Percentiles rank a stretch among this genome's conserved stretches.
Evolutionary conservation across 92 coral and sea anemone genomes (phyloP).

Genomic region (Muricea muricata): DNA sequence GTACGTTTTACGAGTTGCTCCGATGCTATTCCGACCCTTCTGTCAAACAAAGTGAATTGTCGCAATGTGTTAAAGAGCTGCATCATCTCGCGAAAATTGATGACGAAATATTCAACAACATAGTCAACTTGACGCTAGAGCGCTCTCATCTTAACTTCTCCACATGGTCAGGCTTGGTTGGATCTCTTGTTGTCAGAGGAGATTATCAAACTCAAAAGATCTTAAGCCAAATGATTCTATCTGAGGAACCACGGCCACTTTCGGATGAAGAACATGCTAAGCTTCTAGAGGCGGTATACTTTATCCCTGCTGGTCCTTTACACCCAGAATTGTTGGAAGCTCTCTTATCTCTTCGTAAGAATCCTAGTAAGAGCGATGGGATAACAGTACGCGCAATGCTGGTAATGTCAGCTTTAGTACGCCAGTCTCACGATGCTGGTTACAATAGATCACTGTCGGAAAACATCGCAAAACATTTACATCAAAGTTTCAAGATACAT

Average conservation of each 20-base stretch:
- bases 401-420: constrained; percentile 70
- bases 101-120: constrained; percentile 44
- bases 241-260: constrained; percentile 65
- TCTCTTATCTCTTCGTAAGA: constrained; percentile 54
- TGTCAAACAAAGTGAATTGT: constrained; percentile 74
- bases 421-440: constrained; percentile 71
- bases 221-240: constrained; percentile 65
- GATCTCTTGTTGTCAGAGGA: constrained; percentile 74
- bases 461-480: constrained; percentile 65
- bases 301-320: constrained; percentile 81
- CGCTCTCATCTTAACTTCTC: constrained; percentile 76
- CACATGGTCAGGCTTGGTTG: constrained; percentile 77
- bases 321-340: constrained; percentile 70
- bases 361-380: constrained; percentile 52
- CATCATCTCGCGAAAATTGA: constrained; percentile 71
- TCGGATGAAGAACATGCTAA: constrained; percentile 68
- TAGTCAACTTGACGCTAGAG: constrained; percentile 55
- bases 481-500: constrained; percentile 74
- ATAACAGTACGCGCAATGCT: constrained; percentile 74
- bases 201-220: constrained; percentile 62
- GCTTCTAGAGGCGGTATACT: constrained; percentile 67
- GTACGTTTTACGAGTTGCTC: constrained; percentile 75
- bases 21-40: constrained; percentile 76
- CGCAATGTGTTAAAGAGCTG: constrained; percentile 72
- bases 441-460: constrained; percentile 72